Evolutionary conservation across 2,113 vertebrate species (phyloP), one percentile per base, ranked within the genome.

Genomic region (Lagenorhynchus albirostris): DNA sequence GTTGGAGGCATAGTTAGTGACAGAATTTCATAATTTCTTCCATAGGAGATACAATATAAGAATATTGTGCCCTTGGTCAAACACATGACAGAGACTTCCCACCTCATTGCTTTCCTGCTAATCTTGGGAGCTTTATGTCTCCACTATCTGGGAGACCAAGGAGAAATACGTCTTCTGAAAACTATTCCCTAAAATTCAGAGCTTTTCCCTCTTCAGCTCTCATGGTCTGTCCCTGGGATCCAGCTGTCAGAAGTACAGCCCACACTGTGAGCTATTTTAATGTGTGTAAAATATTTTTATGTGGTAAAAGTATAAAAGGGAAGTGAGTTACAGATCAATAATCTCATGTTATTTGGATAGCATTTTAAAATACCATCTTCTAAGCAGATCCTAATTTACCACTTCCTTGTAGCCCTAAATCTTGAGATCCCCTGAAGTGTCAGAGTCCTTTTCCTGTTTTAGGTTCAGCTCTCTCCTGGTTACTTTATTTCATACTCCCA

Each of bases 261-360:
- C 62, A 94, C 73, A 41, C 23, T 87, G 12, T 71, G 29, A 90
- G n/a, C 84, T 81, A 81, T 89, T 96, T 96, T 83, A 87, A 85
- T 58, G 14, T 77, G 68, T 20, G 11, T 83, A 82, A 92, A 89
- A 82, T 92, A 79, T 73, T 90, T 92, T 93, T 73, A 73, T 93
- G 63, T 93, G 55, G 58, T 50, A 65, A 89, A 89, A 93, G 38
- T 92, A 62, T 67, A 86, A 87, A 73, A 86, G 25, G 15, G 38
- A 95, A 67, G 3, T 41, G 65, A 93, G 38, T 94, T 93, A 62
- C 38, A 67, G 81, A 74, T 80, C 79, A 84, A 60, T 85, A 73
- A 63, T 91, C 18, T 68, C 38, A 7, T 85, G 50, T 95, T 90
- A 73, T 83, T 63, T 92, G 62, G 44, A 65, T 73, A 68, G 23